A percentile compares a stretch with the other conserved stretches of the same genome.
These are phyloP conservation scores for Tetramorium bicarinatum DNA, from an alignment of 2,888 invertebrate species.

Conservation along the genomic window DNA sequence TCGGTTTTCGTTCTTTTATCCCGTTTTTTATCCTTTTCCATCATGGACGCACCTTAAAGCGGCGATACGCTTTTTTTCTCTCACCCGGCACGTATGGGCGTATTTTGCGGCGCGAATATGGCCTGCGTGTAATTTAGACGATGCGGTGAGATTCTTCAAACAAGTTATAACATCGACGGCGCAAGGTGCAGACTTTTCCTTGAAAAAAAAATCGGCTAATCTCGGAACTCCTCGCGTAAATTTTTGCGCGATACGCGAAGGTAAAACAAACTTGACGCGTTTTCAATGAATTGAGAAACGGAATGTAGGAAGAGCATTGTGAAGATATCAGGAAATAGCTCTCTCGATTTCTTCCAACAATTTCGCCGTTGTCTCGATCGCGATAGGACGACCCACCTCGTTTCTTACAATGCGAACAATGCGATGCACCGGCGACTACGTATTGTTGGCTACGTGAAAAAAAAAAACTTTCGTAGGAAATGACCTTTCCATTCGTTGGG, in stretches of 20 bases:
- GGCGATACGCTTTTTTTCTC: slow-evolving; percentile 23
- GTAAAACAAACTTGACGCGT: not conserved
- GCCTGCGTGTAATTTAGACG: slow-evolving; percentile 26
- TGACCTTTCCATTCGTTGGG: slow-evolving; percentile 67
- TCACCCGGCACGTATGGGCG: not conserved
- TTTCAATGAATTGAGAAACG: not conserved
- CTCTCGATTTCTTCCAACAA: slow-evolving; percentile 20
- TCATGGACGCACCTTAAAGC: slow-evolving; percentile 58
- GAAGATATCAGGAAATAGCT: not conserved
- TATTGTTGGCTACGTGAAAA: slow-evolving; percentile 26
- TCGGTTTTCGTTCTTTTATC: slow-evolving; percentile 78
- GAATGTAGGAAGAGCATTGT: not conserved
- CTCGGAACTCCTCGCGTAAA: not conserved
- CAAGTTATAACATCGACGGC: not conserved
- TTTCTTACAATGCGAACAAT: slow-evolving; percentile 12
- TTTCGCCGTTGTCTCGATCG: slow-evolving; percentile 20
- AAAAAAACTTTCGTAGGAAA: slow-evolving; percentile 66
- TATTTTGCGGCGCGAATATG: not conserved
- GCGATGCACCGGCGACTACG: slow-evolving; percentile 19
- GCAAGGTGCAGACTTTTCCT: not conserved
- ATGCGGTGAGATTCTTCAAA: slow-evolving; percentile 19
- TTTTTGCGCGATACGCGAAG: not conserved
- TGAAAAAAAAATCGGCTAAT: not conserved
- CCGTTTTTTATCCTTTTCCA: slow-evolving; percentile 67
- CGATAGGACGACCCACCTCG: not conserved